Evolutionary conservation across 1,140 invertebrate species (phyloP).

Genomic region (Bombus waltoni): DNA sequence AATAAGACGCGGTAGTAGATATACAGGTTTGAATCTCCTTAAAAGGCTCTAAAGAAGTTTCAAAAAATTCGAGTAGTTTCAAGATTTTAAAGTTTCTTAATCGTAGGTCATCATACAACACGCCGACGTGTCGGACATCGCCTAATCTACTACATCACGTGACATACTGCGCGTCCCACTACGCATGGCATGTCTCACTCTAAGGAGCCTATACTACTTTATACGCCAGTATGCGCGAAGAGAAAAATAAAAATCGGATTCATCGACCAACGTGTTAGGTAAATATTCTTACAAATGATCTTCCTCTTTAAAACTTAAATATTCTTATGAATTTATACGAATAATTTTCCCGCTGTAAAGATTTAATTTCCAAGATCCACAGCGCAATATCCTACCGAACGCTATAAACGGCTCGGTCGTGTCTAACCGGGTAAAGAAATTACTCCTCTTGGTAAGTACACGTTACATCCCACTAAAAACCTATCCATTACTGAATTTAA

Average conservation of each 20-base stretch:
- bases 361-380: not conserved
- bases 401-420: not conserved
- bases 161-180: not conserved
- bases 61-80: not conserved
- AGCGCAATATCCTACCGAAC: not conserved
- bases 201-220: not conserved
- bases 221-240: not conserved
- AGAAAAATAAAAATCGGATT: too few species aligned
- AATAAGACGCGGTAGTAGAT: not conserved
- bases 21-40: not conserved
- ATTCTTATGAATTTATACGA: not conserved
- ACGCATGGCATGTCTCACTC: not conserved
- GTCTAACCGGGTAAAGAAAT: not conserved
- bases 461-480: not conserved
- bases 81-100: not conserved
- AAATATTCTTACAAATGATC: too few species aligned
- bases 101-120: too few species aligned
- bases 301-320: not conserved
- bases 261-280: too few species aligned
- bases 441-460: not conserved
- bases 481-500: not conserved
- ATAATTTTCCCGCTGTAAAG: not conserved
- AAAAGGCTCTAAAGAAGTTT: not conserved
- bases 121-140: not conserved
- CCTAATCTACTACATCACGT: not conserved